Evolutionary conservation across 2,888 invertebrate genomes (phyloP).

Genomic region (Dryococelus australis): DNA sequence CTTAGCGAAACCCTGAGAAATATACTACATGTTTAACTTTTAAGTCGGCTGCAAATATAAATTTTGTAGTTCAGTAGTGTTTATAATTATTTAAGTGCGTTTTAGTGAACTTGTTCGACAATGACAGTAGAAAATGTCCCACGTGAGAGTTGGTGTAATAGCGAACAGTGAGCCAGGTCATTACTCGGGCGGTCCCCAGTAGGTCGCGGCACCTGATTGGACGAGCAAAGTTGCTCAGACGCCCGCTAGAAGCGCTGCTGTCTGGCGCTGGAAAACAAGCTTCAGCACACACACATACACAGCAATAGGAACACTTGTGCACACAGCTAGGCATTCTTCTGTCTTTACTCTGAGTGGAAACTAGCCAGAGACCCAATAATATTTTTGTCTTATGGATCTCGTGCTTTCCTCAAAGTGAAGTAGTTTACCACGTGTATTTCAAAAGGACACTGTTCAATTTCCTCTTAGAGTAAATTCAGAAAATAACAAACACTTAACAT

Average conservation of each 20-base stretch:
- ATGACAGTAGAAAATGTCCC: neutral
- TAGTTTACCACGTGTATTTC: too few relatives aligned
- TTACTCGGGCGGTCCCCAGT: neutral
- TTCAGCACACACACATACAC: conserved; percentile 7
- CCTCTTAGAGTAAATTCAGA: neutral
- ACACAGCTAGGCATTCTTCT: neutral
- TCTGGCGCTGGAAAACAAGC: conserved; percentile 28
- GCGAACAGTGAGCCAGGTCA: neutral
- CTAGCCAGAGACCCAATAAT: neutral
- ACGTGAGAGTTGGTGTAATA: neutral
- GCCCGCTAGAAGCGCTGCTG: conserved; percentile 27
- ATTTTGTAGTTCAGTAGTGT: too few relatives aligned
- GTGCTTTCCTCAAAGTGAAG: neutral
- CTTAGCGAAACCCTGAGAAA: too few relatives aligned
- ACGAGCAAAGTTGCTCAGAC: conserved; percentile 12
- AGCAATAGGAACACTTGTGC: neutral
- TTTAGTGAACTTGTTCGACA: too few relatives aligned
- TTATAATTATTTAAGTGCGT: too few relatives aligned
- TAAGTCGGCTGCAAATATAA: too few relatives aligned
- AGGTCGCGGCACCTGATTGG: conserved; percentile 4
- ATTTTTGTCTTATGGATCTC: too few relatives aligned
- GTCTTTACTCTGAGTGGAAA: neutral
- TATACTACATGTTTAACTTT: too few relatives aligned
- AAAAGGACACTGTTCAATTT: neutral
- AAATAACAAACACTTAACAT: neutral